These are phyloP conservation scores for Erebia ligea DNA, from an alignment of 2,888 invertebrate genomes.

Conservation along the genomic window DNA sequence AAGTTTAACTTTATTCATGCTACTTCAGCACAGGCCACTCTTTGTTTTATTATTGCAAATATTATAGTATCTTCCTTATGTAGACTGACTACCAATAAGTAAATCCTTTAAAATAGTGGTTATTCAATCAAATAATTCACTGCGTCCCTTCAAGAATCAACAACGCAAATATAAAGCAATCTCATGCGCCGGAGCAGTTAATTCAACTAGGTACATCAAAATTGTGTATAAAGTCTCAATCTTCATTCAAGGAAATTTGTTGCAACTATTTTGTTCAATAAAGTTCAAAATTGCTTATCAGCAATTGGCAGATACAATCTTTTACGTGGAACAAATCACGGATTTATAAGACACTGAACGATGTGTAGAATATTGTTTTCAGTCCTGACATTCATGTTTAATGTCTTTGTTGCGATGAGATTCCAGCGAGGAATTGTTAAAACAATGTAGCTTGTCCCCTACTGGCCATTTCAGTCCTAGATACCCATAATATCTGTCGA, in stretches of 20 bases:
- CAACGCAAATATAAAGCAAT: conserved; percentile 67
- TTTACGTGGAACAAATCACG: conserved; percentile 45
- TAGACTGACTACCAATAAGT: conserved; percentile 45
- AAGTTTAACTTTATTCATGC: not conserved
- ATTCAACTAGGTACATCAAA: conserved; percentile 62
- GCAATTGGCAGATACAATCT: conserved; percentile 39
- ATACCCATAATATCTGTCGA: conserved; percentile 31
- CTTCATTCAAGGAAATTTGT: conserved; percentile 14
- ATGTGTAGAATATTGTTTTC: conserved; percentile 74
- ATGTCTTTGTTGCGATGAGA: conserved; percentile 74
- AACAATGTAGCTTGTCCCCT: conserved; percentile 42
- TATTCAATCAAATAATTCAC: conserved; percentile 51
- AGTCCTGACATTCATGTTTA: conserved; percentile 68
- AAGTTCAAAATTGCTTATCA: conserved; percentile 22
- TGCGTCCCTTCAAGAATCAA: conserved; percentile 58
- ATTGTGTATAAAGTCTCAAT: conserved; percentile 40
- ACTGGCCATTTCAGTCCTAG: conserved; percentile 38
- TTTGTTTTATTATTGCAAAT: not conserved
- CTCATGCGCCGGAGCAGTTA: conserved; percentile 68
- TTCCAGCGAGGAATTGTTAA: conserved; percentile 58
- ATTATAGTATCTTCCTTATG: not conserved
- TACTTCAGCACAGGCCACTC: not conserved
- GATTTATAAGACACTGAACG: conserved; percentile 70
- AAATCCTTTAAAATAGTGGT: conserved; percentile 49
- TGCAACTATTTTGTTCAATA: conserved; percentile 7